phyloP scores from a whole-genome alignment of 2,797 vertebrate genomes.

The Falco biarmicus region DNA sequence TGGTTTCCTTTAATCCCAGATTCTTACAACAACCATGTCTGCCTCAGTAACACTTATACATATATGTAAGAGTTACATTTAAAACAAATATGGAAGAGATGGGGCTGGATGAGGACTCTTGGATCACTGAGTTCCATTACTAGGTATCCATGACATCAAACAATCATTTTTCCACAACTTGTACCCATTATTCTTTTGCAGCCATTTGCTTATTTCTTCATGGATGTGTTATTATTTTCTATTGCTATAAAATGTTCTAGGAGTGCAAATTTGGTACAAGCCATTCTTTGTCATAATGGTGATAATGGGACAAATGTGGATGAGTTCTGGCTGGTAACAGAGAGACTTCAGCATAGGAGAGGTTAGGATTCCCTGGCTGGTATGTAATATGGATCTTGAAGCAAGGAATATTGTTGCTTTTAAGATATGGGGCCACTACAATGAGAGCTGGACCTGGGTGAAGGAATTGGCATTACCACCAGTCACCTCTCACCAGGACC shows the following conservation, averaged over 20 bases:
- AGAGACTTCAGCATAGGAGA: not conserved
- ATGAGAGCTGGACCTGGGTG: not conserved
- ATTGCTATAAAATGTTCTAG: not conserved
- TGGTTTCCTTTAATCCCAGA: not conserved
- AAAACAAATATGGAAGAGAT: not conserved
- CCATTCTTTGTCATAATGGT: not conserved
- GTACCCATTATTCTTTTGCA: not conserved
- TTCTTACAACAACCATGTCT: not conserved
- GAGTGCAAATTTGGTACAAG: not conserved
- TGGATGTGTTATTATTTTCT: not conserved
- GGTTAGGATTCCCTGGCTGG: not conserved
- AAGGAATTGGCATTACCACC: not conserved
- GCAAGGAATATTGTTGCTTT: not conserved
- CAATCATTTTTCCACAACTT: not conserved
- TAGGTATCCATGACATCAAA: not conserved
- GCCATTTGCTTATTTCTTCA: not conserved
- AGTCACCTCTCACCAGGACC: not conserved
- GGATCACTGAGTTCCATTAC: not conserved
- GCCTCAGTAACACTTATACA: not conserved
- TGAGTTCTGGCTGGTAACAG: not conserved
- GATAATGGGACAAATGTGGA: not conserved
- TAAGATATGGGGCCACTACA: rapidly evolving
- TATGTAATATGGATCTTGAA: not conserved
- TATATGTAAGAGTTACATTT: not conserved
- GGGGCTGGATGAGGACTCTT: not conserved